phyloP scores from a whole-genome alignment of 92 coral and sea anemone species.

The Ricordea florida region DNA sequence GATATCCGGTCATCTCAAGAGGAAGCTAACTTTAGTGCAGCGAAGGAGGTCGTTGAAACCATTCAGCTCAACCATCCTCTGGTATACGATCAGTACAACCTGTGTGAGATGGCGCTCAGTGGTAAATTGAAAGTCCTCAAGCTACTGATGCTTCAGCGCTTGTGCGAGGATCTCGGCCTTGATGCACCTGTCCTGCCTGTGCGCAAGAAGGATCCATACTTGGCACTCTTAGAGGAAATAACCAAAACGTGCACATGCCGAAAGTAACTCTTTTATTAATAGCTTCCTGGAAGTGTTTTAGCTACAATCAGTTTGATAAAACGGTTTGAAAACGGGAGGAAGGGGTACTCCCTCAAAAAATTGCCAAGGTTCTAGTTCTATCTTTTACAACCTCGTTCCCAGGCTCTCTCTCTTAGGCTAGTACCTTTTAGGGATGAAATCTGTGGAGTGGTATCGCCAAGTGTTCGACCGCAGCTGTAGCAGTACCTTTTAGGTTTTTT shows the following conservation, averaged over 20 bases:
- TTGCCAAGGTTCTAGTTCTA: background rate
- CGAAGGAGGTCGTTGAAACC: background rate
- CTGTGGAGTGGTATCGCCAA: conserved; percentile 7
- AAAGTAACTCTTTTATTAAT: background rate
- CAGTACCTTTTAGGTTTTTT: background rate
- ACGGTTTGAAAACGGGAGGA: background rate
- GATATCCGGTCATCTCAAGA: conserved; percentile 43
- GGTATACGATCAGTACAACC: conserved; percentile 54
- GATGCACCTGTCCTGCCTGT: conserved; percentile 39
- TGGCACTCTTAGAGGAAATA: conserved; percentile 33
- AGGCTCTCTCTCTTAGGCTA: conserved; percentile 4
- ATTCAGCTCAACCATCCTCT: conserved; percentile 47
- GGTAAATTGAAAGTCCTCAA: conserved; percentile 19
- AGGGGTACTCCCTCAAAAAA: conserved; percentile 6
- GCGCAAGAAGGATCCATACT: conserved; percentile 48
- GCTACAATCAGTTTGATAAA: background rate
- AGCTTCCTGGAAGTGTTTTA: background rate
- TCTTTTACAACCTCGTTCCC: no score
- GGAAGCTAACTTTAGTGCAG: conserved; percentile 35
- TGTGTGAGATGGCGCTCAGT: conserved; percentile 45
- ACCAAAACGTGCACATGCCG: conserved; percentile 50
- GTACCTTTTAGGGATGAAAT: conserved; percentile 4
- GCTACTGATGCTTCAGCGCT: conserved; percentile 49
- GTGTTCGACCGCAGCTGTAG: background rate
- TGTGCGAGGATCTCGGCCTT: conserved; percentile 41